phyloP scores from a whole-genome alignment of 2,113 vertebrate species.

The Miniopterus natalensis region DNA sequence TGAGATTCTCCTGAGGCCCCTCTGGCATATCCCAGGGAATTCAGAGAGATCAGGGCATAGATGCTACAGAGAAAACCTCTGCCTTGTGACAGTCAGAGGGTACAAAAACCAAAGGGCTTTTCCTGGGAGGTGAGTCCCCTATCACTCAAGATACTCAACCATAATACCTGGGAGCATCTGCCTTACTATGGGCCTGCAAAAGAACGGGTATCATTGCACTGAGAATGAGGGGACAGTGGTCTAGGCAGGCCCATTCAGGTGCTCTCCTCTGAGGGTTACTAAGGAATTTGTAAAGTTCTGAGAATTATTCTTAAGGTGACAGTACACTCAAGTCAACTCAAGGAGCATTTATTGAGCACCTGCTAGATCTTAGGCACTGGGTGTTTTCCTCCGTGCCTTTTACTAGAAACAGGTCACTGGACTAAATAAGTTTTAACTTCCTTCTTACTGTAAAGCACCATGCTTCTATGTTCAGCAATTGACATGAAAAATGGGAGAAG shows the following conservation, averaged over 20 bases:
- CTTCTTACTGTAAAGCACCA: background rate
- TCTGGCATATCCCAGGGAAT: background rate
- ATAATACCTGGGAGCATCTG: background rate
- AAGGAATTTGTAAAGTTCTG: background rate
- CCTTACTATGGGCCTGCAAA: background rate
- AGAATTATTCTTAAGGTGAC: background rate
- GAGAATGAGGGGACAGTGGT: background rate
- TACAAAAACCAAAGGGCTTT: background rate
- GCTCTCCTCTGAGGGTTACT: background rate
- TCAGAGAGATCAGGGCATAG: background rate
- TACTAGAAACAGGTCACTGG: background rate
- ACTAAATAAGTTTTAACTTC: constrained; percentile 21
- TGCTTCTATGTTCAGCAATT: background rate
- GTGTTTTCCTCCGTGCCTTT: constrained; percentile 6
- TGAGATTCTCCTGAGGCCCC: background rate
- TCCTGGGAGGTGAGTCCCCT: background rate
- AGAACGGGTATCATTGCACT: background rate
- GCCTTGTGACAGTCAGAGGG: background rate
- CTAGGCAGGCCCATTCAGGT: background rate
- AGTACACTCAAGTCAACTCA: background rate
- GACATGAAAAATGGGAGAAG: background rate
- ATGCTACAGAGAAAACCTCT: background rate
- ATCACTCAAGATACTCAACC: background rate
- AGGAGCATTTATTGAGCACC: background rate
- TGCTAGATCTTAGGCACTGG: background rate